Evolutionary conservation across 2,113 vertebrate species (phyloP).

Genomic region (Colossoma macropomum): DNA sequence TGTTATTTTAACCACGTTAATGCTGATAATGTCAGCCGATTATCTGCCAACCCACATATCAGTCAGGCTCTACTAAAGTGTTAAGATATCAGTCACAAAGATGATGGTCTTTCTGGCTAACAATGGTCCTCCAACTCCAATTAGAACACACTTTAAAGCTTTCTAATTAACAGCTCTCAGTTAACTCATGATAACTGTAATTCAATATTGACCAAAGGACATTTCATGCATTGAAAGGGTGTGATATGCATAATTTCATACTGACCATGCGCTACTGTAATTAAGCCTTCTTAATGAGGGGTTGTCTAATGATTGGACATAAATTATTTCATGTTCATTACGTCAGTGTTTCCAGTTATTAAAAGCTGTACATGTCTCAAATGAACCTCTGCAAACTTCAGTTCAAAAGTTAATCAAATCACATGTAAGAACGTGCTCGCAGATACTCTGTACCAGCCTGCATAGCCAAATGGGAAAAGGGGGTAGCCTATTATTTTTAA

Average conservation of each 20-base stretch:
- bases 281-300: not conserved
- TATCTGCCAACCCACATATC: not conserved
- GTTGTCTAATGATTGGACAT: constrained; percentile 16
- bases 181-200: constrained; percentile 4
- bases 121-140: not conserved
- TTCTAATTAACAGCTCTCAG: not conserved
- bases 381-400: not conserved
- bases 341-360: constrained; percentile 6
- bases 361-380: not conserved
- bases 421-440: not conserved
- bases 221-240: not conserved
- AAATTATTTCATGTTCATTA: constrained; percentile 7
- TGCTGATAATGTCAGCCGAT: not conserved
- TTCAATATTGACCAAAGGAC: not conserved
- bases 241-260: not conserved
- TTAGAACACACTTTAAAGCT: not conserved
- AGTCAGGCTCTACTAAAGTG: not conserved
- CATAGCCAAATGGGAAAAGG: not conserved
- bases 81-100: not conserved
- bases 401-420: not conserved
- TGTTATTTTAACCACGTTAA: too few species aligned
- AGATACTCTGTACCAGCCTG: not conserved
- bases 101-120: not conserved
- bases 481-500: not conserved
- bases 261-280: not conserved